phyloP scores from a whole-genome alignment of 2,888 invertebrate genomes.

The Mycalesis mineus region DNA sequence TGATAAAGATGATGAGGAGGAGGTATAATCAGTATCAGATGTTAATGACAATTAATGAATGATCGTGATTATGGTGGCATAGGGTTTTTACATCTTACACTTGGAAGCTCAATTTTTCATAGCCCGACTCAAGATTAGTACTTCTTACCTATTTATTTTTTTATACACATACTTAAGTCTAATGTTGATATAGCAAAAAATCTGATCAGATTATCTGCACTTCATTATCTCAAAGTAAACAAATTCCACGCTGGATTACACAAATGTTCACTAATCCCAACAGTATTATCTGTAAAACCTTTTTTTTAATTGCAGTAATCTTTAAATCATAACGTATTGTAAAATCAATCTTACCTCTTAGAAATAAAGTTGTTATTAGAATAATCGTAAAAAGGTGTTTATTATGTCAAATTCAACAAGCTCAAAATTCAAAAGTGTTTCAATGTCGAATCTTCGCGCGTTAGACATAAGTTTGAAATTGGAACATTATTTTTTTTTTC shows the following conservation, averaged over 20 bases:
- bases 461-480: conserved; percentile 24
- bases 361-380: neutral
- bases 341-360: neutral
- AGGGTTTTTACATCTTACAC: no score
- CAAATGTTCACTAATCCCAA: conserved; percentile 25
- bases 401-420: neutral
- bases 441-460: conserved; percentile 5
- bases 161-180: no score
- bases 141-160: no score
- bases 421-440: conserved; percentile 13
- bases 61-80: no score
- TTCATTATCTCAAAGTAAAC: conserved; percentile 26
- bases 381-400: no score
- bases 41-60: no score
- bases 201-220: conserved; percentile 13
- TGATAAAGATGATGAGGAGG: no score
- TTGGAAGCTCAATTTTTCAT: no score
- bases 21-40: no score
- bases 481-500: conserved; percentile 26
- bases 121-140: no score
- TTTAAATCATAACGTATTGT: neutral
- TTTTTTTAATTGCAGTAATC: conserved; percentile 22
- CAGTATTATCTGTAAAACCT: conserved; percentile 15
- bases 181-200: conserved; percentile 13
- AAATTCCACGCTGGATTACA: conserved; percentile 32